Base-by-base conservation (phyloP, 2,113 vertebrate genomes). In the Labrus mixtus region DNA sequence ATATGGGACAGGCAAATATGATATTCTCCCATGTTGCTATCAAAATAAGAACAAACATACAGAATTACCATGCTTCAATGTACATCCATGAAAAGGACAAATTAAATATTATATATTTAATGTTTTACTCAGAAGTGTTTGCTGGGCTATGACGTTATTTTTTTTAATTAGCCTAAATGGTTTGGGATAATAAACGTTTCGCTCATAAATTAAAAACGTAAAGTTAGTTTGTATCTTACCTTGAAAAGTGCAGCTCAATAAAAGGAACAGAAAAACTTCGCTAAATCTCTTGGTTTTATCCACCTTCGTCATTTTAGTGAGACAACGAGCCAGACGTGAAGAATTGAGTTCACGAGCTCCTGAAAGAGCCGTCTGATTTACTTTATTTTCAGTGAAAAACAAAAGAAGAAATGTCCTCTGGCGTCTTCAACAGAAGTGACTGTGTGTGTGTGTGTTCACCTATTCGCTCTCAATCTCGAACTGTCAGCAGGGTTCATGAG, bases 211-310 rank as follows among this genome's bases (percentile, higher is more conserved):
- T 39, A 6, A 41, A 41, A 9, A 9, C 9, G 2, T 9, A 41
- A 10, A 41, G 8, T 6, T 10, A 11, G 37, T 10, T 7, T 39
- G 1, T 11, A 41, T 12, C 84, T 89, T 71, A 92, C 91, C 89
- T 83, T 74, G 80, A 73, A 81, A 74, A 41, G 48, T 5, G 8
- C 69, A 68, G 13, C 8, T 7, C 0, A 81, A 64, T 23, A 84
- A 76, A 78, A 87, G 0, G 1, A 23, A 8, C 19, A 82, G 0
- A 37, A 84, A 50, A 46, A 60, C 6, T 8, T 37, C 2, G 1
- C 1, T 22, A 3, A 77, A 29, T 23, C 41, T 66, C 13, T 43
- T 0, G 11, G 15, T 53, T 39, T 41, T 48, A 33, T 12, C n/a
- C 8, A 43, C 6, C 1, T 0, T 10, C 1, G 2, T 59, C 87